A percentile compares a stretch with the other conserved stretches of the same genome.
phyloP scores from a whole-genome alignment of 2,888 invertebrate species.

The Caradrina clavipalpis region DNA sequence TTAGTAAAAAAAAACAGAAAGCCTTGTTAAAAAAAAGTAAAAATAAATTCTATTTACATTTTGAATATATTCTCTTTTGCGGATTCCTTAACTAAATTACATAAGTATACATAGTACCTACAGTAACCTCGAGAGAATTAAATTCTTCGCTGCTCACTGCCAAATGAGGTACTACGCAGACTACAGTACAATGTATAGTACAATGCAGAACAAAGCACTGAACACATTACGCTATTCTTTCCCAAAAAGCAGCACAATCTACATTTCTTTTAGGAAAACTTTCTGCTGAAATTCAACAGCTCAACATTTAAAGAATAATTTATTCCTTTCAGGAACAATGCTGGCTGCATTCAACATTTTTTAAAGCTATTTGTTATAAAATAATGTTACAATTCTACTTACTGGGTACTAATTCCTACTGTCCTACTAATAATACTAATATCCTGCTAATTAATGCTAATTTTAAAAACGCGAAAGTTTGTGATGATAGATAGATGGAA shows the following conservation, averaged over 20 bases:
- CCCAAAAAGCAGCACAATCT: constrained; percentile 4
- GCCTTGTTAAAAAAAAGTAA: no score
- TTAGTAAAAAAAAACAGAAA: no score
- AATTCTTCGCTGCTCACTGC: neutral
- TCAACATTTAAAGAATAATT: constrained; percentile 23
- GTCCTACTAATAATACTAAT: no score
- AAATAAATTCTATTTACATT: no score
- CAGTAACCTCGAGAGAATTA: neutral
- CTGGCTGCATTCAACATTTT: constrained; percentile 16
- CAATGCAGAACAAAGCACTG: neutral
- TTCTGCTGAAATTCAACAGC: constrained; percentile 9
- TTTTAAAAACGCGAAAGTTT: no score
- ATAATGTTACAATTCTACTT: constrained; percentile 4
- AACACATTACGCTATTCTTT: neutral
- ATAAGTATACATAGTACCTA: neutral
- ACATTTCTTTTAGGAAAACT: constrained; percentile 7
- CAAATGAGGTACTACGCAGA: neutral
- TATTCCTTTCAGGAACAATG: constrained; percentile 37
- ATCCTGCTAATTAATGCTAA: no score
- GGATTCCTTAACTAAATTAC: neutral
- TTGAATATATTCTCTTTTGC: neutral
- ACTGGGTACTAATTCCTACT: no score
- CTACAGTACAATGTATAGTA: neutral
- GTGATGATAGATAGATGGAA: no score
- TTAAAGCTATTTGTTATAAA: constrained; percentile 17